Percentiles rank a stretch among this genome's conserved stretches.
phyloP scores from a whole-genome alignment of 2,113 vertebrate species.

The Emydura subglobosa region DNA sequence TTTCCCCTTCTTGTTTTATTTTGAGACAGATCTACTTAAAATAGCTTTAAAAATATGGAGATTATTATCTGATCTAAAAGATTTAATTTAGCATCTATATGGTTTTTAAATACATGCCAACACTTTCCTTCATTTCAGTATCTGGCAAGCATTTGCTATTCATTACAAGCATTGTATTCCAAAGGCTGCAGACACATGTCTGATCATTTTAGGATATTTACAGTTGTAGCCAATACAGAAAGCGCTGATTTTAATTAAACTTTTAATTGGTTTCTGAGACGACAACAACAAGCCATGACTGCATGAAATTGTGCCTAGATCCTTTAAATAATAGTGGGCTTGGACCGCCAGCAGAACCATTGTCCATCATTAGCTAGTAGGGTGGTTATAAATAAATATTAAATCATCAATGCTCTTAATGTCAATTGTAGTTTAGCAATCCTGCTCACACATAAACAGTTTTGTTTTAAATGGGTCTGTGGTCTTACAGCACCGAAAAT shows the following conservation, averaged over 20 bases:
- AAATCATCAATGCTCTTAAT: conserved; percentile 51
- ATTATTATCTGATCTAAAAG: conserved; percentile 80
- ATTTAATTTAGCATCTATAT: conserved; percentile 79
- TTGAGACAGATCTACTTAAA: conserved; percentile 77
- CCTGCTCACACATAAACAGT: not conserved
- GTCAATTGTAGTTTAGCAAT: conserved; percentile 38
- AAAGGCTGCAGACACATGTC: conserved; percentile 71
- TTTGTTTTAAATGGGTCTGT: conserved; percentile 1
- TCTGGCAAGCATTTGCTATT: conserved; percentile 69
- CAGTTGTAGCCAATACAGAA: conserved; percentile 70
- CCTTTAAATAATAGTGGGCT: conserved; percentile 61
- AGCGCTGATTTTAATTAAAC: conserved; percentile 75
- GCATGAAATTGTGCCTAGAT: conserved; percentile 47
- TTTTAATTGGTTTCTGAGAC: conserved; percentile 72
- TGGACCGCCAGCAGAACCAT: conserved; percentile 15
- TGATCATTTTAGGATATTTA: conserved; percentile 74
- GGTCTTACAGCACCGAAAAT: not conserved
- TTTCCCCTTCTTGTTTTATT: conserved; percentile 75
- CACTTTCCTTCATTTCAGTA: conserved; percentile 67
- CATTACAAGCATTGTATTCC: conserved; percentile 45
- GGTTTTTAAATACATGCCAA: conserved; percentile 73
- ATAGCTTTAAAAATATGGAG: conserved; percentile 79
- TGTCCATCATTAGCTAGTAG: conserved; percentile 46
- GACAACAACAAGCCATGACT: conserved; percentile 55
- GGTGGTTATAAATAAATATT: conserved; percentile 54